Conservation (phyloP, 1,140 invertebrate genomes). For the Sitophilus oryzae region DNA sequence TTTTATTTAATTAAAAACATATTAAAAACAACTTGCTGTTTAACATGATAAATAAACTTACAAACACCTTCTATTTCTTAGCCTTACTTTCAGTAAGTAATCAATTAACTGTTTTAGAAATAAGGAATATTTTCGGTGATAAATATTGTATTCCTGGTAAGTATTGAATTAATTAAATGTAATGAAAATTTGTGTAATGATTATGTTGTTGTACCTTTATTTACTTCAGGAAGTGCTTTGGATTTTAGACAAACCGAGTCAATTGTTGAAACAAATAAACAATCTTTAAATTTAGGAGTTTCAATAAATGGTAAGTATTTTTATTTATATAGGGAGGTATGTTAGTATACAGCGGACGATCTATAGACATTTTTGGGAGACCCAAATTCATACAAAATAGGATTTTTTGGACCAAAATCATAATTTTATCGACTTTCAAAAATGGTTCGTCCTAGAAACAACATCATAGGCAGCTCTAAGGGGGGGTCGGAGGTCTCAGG, state of each 20-base stretch:
- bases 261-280: no score
- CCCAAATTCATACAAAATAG: no score
- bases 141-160: slow-evolving; percentile 27
- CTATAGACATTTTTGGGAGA: background rate
- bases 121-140: slow-evolving; percentile 18
- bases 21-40: slow-evolving; percentile 1
- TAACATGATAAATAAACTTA: background rate
- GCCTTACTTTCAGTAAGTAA: no score
- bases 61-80: slow-evolving; percentile 10
- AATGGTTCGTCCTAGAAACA: no score
- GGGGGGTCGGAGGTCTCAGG: no score
- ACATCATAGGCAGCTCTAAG: no score
- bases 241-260: no score
- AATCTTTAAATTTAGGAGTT: no score
- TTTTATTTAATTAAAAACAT: slow-evolving; percentile 19
- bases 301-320: background rate
- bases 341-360: background rate
- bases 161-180: background rate
- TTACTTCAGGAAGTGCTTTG: no score
- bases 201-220: no score
- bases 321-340: background rate
- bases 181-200: background rate
- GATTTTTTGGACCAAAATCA: no score
- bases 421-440: no score
- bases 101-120: slow-evolving; percentile 11